phyloP scores from a whole-genome alignment of 2,888 invertebrate genomes.

The Phyllotreta cruciferae region DNA sequence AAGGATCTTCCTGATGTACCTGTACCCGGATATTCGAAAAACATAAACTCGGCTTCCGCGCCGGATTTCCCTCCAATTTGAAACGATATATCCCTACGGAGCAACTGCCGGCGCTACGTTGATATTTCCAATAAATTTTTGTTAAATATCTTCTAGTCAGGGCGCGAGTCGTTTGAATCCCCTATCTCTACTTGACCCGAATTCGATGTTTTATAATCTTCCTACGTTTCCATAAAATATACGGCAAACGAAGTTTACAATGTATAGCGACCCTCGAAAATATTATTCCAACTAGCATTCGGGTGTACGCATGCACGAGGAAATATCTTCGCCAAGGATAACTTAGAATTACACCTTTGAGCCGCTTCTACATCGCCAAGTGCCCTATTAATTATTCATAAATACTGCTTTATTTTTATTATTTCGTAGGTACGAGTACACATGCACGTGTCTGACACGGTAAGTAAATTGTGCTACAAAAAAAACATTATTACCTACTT shows the following conservation, averaged over 20 bases:
- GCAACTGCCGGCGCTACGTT: slow-evolving; percentile 12
- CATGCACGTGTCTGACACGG: background rate
- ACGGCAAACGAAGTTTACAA: slow-evolving; percentile 9
- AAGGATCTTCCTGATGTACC: no score
- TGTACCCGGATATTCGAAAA: no score
- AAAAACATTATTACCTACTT: no score
- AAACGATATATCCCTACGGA: background rate
- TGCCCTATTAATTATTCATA: slow-evolving; percentile 6
- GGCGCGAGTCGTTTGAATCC: slow-evolving; percentile 17
- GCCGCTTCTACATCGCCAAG: background rate
- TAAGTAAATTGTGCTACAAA: no score
- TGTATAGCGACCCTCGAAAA: slow-evolving; percentile 10
- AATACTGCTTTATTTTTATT: background rate
- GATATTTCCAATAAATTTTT: slow-evolving; percentile 23
- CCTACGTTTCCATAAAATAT: slow-evolving; percentile 20
- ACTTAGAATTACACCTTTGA: slow-evolving; percentile 5
- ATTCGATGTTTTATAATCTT: slow-evolving; percentile 22
- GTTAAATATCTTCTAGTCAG: slow-evolving; percentile 17
- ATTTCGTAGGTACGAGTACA: slow-evolving; percentile 1
- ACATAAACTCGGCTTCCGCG: no score
- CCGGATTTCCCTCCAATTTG: slow-evolving; percentile 2
- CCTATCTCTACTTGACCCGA: slow-evolving; percentile 15
- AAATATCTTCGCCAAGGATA: slow-evolving; percentile 7
- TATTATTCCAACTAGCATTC: slow-evolving; percentile 5
- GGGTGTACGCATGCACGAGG: slow-evolving; percentile 9